Percentiles rank a stretch among this genome's conserved stretches.
Conservation (phyloP, 2,113 vertebrate genomes). For the Orientallactaga bullata region DNA sequence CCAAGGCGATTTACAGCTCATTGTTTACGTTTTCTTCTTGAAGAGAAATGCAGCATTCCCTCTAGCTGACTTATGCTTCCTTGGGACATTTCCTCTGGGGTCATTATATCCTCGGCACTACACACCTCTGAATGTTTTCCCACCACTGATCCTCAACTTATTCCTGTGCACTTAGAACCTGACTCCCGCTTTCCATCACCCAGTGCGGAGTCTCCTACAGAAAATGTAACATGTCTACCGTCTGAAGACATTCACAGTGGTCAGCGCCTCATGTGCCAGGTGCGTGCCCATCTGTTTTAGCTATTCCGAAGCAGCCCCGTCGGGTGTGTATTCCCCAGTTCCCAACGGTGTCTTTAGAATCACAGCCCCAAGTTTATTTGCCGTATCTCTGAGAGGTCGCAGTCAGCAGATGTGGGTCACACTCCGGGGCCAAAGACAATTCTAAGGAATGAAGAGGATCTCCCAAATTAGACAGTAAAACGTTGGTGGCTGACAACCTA, state of each 20-base stretch:
- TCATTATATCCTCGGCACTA: background rate
- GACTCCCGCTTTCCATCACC: background rate
- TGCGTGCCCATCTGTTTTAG: slow-evolving; percentile 12
- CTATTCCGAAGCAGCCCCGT: background rate
- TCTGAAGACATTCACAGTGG: background rate
- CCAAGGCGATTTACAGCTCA: slow-evolving; percentile 25
- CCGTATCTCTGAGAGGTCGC: background rate
- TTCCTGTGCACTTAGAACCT: background rate
- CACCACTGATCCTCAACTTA: background rate
- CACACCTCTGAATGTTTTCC: background rate
- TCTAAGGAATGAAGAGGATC: slow-evolving; percentile 5
- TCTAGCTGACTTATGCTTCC: slow-evolving; percentile 19
- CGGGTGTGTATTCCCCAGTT: background rate
- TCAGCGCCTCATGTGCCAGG: background rate
- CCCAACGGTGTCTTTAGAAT: slow-evolving; percentile 37
- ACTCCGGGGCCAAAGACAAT: background rate
- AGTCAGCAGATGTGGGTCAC: background rate
- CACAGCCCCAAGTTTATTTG: slow-evolving; percentile 40
- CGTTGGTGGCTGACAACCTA: background rate
- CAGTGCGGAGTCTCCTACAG: background rate
- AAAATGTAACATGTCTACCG: background rate
- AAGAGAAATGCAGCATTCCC: background rate
- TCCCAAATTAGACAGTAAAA: background rate
- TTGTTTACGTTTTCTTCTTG: background rate
- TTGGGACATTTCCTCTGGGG: background rate